These are phyloP conservation scores for Bos indicus DNA, from an alignment of 2,113 vertebrate genomes.

Conservation along the genomic window DNA sequence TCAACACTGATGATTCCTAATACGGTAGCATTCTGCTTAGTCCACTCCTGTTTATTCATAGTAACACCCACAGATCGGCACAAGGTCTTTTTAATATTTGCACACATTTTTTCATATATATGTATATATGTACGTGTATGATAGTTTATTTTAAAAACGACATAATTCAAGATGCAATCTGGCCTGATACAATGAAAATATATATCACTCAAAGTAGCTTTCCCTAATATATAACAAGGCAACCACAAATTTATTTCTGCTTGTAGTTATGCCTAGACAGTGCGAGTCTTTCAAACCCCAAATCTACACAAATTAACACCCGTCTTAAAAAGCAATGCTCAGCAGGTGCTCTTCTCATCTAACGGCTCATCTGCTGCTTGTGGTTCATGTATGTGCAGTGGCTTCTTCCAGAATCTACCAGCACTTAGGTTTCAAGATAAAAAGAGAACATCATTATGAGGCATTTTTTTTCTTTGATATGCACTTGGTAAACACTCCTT, in stretches of 20 bases:
- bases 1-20: conserved; percentile 20
- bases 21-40: not conserved
- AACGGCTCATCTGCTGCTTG: not conserved
- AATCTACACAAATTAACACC: conserved; percentile 11
- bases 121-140: not conserved
- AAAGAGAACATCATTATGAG: not conserved
- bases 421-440: not conserved
- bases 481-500: not conserved
- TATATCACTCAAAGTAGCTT: not conserved
- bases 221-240: not conserved
- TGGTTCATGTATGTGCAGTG: not conserved
- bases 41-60: not conserved
- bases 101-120: not conserved
- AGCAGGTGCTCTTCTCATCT: not conserved
- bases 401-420: not conserved
- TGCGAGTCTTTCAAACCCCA: not conserved
- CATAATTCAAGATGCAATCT: not conserved
- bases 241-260: not conserved
- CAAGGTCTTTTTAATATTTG: conserved; percentile 15
- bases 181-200: not conserved
- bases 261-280: not conserved
- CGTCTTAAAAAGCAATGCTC: not conserved
- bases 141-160: not conserved
- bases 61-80: not conserved
- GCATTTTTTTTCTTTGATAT: not conserved